Base-by-base conservation (phyloP, 2,797 vertebrate species). In the Paramormyrops hopkinsi region DNA sequence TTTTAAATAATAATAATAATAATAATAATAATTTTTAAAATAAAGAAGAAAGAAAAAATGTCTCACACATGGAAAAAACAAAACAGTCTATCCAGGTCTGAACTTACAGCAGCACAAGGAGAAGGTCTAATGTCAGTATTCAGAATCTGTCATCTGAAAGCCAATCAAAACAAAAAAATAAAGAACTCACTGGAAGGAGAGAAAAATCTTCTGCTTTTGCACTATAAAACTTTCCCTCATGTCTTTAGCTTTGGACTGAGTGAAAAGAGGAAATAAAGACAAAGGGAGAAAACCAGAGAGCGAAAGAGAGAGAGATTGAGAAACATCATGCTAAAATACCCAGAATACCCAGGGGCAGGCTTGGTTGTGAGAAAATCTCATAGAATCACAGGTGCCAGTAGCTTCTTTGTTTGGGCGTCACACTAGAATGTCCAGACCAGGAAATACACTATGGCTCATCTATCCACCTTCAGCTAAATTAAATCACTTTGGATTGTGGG, bases 11-110 rank as follows among this genome's bases (percentile, higher is more conserved):
- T 92, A 94, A 50, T 50, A 95, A 96, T 94, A 90, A 90, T 56
- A 56, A 59, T 59, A 97, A 96, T 96, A 95, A 96, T 94, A 90
- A 90, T 92, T 95, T 93, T 93, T 94, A 96, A 95, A 94, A 95
- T 92, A 94, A 91, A 92, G 89, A 92, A 82, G 88, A 90, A 73
- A 91, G 86, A 86, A 82, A 90, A 91, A 90, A 91, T 91, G 93
- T 92, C 90, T 95, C 91, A 88, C 91, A 91, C 90, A 65, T 65
- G 88, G 89, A 86, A 89, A 90, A 90, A 89, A 90, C 69, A 59
- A 83, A 90, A 92, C 65, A 92, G 93, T 92, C 93, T 90, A 90
- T 93, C 91, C 85, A 89, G 90, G 92, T 93, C 85, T 92, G 92
- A 94, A 93, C 90, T 92, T 93, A 94, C 94, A 96, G 94, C 94